Evolutionary conservation across 2,797 vertebrate genomes (phyloP), one percentile per base, ranked within the genome.

Genomic region (Anableps anableps): DNA sequence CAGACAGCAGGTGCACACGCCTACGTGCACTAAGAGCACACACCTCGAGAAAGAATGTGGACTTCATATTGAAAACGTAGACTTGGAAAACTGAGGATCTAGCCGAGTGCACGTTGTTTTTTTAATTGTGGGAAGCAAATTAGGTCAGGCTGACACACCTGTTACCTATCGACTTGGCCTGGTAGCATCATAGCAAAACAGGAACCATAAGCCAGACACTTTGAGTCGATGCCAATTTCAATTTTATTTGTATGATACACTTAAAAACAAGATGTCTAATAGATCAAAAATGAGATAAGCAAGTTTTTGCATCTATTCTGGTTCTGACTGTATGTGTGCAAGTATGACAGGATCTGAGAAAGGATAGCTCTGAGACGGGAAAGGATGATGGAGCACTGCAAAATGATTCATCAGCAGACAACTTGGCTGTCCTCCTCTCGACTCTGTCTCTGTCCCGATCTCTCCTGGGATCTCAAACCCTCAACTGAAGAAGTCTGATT

Each of bases 341-440:
- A 41, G 58, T 71, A 50, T 66, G 77, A 60, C 83, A 89, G 90
- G 91, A 91, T 91, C 79, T 90, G 89, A 89, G 85, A 74, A 73
- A 48, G 74, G 90, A 90, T 80, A 80, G 85, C 79, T 41, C 85
- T 85, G 62, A 68, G 76, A 86, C 81, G 75, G 83, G 80, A 85
- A 83, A 78, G 85, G 84, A 85, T 91, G 91, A 93, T 86, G 76
- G 85, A 90, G 86, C 85, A 87, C 77, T 76, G 74, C 87, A 88
- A 86, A 82, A 90, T 89, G 90, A 92, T 92, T 93, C 89, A 92
- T 83, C 83, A 88, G 78, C 89, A 89, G 83, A 90, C 85, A 45
- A 71, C 64, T 84, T 85, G 85, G 80, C 88, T 60, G 75, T 77
- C 81, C 79, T 70, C 80, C 80, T 76, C 58, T 81, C 10, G 10